These are phyloP conservation scores for Gadopsis marmoratus DNA, from an alignment of 2,797 vertebrate species.

Conservation along the genomic window DNA sequence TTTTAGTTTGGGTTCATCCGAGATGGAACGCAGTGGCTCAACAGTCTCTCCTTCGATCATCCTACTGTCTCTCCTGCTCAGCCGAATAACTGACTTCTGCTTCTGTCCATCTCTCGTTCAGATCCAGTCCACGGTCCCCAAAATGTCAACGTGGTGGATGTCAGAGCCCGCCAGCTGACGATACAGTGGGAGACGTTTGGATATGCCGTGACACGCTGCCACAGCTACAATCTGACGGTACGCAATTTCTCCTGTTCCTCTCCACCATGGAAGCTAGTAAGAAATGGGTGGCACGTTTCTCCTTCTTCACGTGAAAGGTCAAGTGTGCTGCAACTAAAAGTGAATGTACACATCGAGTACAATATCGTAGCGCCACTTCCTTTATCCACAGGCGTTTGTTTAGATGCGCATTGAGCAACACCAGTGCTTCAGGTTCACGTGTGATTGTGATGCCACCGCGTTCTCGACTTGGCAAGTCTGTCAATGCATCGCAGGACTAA, in stretches of 20 bases:
- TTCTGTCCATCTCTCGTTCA: conserved; percentile 60
- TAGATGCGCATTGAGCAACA: not conserved
- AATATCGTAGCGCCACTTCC: not conserved
- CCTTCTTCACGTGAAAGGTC: not conserved
- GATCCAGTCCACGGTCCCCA: conserved; percentile 96
- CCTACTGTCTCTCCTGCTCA: not conserved
- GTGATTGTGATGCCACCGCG: not conserved
- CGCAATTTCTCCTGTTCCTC: not conserved
- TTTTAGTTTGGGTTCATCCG: no score
- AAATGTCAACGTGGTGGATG: conserved; percentile 95
- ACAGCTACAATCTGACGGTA: conserved; percentile 97
- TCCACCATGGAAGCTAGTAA: not conserved
- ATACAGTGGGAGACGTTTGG: conserved; percentile 98
- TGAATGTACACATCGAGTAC: not conserved
- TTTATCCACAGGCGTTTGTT: not conserved
- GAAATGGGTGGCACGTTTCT: not conserved
- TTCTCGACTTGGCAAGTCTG: not conserved
- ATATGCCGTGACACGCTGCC: conserved; percentile 95
- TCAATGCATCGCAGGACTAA: not conserved
- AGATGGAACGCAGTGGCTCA: no score
- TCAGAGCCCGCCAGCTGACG: conserved; percentile 94
- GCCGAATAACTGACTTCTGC: not conserved
- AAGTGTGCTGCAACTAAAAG: not conserved
- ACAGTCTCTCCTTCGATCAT: not conserved
- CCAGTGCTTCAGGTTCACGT: not conserved